Base-by-base conservation (phyloP, 2,888 invertebrate species). In the Ornithoptera alexandrae region DNA sequence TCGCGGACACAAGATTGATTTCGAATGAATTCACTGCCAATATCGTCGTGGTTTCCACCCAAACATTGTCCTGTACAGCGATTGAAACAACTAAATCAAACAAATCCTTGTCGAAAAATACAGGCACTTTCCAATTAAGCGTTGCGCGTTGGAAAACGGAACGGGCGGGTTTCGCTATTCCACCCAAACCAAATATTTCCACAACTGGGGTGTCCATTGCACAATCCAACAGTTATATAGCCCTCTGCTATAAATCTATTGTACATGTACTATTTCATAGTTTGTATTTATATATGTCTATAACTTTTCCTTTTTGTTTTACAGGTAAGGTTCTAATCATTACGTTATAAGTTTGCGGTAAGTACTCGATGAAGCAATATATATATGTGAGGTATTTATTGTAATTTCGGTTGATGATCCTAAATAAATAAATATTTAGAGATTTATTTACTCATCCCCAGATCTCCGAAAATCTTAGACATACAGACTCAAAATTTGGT, bases 161-260 rank as follows among this genome's bases (percentile, higher is more conserved):
- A 65, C 67, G 72, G 67, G 70, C 72, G 70, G 75, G 62, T 73
- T 61, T 69, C 68, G 56, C 62, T 79, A 80, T 81, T 39, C 67
- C 70, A 66, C 24, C 56, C 79, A 83, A 84, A 81, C 78, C 79
- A 79, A 84, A 85, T 82, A 85, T 84, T 80, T 81, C 75, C 74
- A 75, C 75, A 77, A 76, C 78, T 75, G 68, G 67, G 73, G 76
- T 79, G 74, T 81, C 76, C 79, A 79, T 81, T 75, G 76, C 81
- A 78, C 80, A 81, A 83, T 83, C 74, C 77, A 74, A 77, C 77
- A 75, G 77, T 79, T 77, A 79, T 77, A 80, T 72, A 75, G 72
- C 74, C 75, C 75, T 75, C 81, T 84, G 81, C 79, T 77, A 8
- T 50, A 64, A 39, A 61, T 22, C 30, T n/a, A 63, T 63, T 30